These are phyloP conservation scores for Salvelinus fontinalis DNA, from an alignment of 2,113 vertebrate species.

Conservation along the genomic window DNA sequence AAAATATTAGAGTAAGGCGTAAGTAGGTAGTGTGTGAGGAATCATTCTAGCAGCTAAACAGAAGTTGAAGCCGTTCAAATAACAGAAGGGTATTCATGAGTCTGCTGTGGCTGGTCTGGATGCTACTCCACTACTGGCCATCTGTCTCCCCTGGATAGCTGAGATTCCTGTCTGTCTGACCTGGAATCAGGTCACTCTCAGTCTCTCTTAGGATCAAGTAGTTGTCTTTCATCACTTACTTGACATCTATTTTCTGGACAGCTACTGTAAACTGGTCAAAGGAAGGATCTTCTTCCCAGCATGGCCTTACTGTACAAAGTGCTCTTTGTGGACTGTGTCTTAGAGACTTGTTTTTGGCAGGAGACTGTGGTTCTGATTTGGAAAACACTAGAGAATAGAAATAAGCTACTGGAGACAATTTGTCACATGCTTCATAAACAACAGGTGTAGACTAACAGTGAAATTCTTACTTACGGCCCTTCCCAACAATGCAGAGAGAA, in stretches of 20 bases:
- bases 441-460: no score
- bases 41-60: conserved; percentile 28
- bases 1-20: not conserved
- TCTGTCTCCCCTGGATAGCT: conserved; percentile 21
- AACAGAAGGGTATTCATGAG: conserved; percentile 33
- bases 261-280: conserved; percentile 6
- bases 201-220: conserved; percentile 8
- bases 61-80: conserved; percentile 33
- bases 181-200: conserved; percentile 2
- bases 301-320: conserved; percentile 5
- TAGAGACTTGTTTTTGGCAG: conserved; percentile 1
- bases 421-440: no score
- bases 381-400: not conserved
- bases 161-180: conserved; percentile 35
- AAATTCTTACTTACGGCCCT: no score
- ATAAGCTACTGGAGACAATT: not conserved
- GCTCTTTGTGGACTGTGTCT: not conserved
- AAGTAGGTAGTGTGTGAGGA: conserved; percentile 18
- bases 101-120: conserved; percentile 22
- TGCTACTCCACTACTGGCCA: not conserved
- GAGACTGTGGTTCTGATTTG: not conserved
- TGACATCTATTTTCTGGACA: conserved; percentile 15
- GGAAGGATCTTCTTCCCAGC: conserved; percentile 7
- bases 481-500: no score
- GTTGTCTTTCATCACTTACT: conserved; percentile 9